phyloP scores from a whole-genome alignment of 1,140 invertebrate species.

The Lerema accius region DNA sequence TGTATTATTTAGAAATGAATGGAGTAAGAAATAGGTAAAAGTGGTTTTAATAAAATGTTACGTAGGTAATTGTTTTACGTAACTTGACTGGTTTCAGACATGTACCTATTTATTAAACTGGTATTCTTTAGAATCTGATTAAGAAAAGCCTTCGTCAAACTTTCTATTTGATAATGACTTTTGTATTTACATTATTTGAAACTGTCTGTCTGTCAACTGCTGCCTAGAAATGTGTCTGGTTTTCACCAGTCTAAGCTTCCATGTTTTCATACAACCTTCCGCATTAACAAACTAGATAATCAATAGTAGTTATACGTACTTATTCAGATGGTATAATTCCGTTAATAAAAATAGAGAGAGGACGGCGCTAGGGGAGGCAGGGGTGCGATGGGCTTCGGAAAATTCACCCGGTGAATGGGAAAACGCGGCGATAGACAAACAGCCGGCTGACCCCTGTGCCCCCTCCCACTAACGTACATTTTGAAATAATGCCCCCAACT shows the following conservation, averaged over 20 bases:
- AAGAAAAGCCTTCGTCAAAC: no score
- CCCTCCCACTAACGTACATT: constrained; percentile 71
- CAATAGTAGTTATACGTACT: constrained; percentile 73
- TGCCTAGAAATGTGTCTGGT: no score
- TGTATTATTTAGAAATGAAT: no score
- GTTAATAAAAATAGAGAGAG: constrained; percentile 79
- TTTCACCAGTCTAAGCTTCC: background rate
- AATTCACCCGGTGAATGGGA: constrained; percentile 80
- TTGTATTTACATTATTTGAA: no score
- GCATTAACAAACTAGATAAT: constrained; percentile 57
- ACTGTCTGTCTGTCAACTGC: no score
- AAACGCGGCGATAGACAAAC: constrained; percentile 81
- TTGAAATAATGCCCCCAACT: constrained; percentile 74
- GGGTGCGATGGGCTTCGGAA: constrained; percentile 77
- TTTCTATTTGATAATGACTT: no score
- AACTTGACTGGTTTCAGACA: no score
- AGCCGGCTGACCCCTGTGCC: constrained; percentile 67
- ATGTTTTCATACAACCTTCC: constrained; percentile 4
- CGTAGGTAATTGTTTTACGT: no score
- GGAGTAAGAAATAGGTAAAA: no score
- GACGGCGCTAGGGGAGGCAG: constrained; percentile 58
- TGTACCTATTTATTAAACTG: no score
- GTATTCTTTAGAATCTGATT: no score
- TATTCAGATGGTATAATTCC: constrained; percentile 78
- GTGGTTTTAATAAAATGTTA: no score